phyloP scores from a whole-genome alignment of 2,888 invertebrate species.

The Temnothorax rugatulus region DNA sequence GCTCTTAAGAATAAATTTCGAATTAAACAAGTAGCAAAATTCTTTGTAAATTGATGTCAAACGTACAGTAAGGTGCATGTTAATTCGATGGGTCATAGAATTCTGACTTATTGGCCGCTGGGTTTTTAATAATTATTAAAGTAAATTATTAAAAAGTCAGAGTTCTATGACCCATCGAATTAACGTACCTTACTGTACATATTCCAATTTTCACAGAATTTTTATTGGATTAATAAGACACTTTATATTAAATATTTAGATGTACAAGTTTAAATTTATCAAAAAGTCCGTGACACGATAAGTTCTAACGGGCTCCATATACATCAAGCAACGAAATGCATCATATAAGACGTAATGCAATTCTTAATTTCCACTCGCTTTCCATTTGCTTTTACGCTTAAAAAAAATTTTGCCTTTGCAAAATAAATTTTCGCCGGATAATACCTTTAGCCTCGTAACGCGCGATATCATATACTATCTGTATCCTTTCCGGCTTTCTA shows the following conservation, averaged over 20 bases:
- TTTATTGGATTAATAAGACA: not conserved
- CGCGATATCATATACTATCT: slow-evolving; percentile 2
- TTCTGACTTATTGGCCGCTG: too few relatives aligned
- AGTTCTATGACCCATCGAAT: too few relatives aligned
- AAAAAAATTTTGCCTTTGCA: slow-evolving; percentile 5
- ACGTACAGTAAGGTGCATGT: too few relatives aligned
- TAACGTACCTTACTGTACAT: not conserved
- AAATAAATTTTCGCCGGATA: slow-evolving; percentile 19
- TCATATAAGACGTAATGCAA: not conserved
- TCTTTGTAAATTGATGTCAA: not conserved
- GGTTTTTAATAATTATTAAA: too few relatives aligned
- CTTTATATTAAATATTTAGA: not conserved
- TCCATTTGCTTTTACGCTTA: slow-evolving; percentile 15
- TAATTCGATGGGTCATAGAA: too few relatives aligned
- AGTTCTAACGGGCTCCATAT: not conserved
- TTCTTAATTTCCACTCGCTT: slow-evolving; percentile 19
- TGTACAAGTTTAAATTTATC: not conserved
- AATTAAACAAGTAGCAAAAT: not conserved
- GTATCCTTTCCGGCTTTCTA: slow-evolving; percentile 36
- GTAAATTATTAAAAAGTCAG: too few relatives aligned
- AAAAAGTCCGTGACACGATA: not conserved
- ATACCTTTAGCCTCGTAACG: not conserved
- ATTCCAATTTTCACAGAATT: not conserved
- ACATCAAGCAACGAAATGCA: not conserved
- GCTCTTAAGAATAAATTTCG: not conserved